These are phyloP conservation scores for Strigamia crassipes DNA, from an alignment of 2,888 invertebrate genomes.

Conservation along the genomic window DNA sequence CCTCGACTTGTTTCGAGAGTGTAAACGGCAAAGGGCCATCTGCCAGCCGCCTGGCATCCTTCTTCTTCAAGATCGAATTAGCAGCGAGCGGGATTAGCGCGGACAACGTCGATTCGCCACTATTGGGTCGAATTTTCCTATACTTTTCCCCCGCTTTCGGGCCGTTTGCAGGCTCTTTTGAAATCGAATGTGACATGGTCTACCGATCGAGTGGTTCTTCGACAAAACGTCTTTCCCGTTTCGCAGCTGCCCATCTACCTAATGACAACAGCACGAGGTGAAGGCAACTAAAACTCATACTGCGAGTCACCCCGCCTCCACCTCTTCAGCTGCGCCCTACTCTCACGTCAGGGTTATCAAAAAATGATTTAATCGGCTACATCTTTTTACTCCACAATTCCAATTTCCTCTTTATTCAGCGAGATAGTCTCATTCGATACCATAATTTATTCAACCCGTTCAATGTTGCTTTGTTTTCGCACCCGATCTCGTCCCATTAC, in stretches of 20 bases:
- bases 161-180: background rate
- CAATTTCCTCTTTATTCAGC: background rate
- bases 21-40: slow-evolving; percentile 19
- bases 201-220: background rate
- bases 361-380: background rate
- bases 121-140: background rate
- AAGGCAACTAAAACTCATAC: background rate
- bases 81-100: slow-evolving; percentile 14
- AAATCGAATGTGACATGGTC: background rate
- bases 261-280: slow-evolving; percentile 12
- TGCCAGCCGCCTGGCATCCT: slow-evolving; percentile 7
- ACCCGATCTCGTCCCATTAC: too few species aligned
- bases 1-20: background rate
- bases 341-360: background rate
- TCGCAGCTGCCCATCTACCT: slow-evolving; percentile 15
- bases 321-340: slow-evolving; percentile 15
- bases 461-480: background rate
- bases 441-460: background rate
- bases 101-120: background rate
- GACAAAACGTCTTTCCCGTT: slow-evolving; percentile 14
- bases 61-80: background rate
- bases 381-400: background rate
- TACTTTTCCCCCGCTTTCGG: background rate
- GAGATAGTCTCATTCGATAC: background rate
- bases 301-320: background rate